A percentile compares a stretch with the other conserved stretches of the same genome.
Conservation (phyloP, 1,140 invertebrate species). For the Acromyrmex heyeri region DNA sequence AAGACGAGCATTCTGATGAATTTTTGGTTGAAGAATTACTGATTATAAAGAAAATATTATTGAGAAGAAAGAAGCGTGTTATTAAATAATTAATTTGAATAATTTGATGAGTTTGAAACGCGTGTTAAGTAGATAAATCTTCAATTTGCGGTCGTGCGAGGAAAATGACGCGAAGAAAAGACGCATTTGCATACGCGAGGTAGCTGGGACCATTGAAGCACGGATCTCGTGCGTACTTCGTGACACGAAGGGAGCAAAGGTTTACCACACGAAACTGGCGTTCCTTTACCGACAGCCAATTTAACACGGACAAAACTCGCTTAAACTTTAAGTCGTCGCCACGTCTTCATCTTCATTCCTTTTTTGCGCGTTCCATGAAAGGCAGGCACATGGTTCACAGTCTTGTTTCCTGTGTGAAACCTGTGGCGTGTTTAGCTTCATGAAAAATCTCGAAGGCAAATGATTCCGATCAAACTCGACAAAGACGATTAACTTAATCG, state of each 20-base stretch:
- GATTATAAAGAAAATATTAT: background rate
- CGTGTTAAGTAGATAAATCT: background rate
- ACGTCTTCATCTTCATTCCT: background rate
- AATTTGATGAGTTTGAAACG: background rate
- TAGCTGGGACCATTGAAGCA: background rate
- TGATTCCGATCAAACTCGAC: background rate
- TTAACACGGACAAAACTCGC: constrained; percentile 29
- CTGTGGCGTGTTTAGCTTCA: background rate
- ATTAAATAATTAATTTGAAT: background rate
- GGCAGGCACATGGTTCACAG: background rate
- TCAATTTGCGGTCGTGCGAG: background rate
- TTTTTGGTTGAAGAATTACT: background rate
- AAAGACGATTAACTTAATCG: background rate
- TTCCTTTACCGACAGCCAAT: constrained; percentile 68
- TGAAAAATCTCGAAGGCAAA: background rate
- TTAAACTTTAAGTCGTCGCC: background rate
- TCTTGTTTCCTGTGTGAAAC: background rate
- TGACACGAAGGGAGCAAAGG: constrained; percentile 20
- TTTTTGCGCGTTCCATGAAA: background rate
- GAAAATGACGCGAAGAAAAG: constrained; percentile 3
- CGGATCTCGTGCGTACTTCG: background rate
- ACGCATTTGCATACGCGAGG: background rate
- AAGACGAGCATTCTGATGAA: background rate
- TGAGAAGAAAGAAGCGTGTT: background rate
- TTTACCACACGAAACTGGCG: constrained; percentile 56